phyloP scores from a whole-genome alignment of 1,140 invertebrate species.

The Drosophila mojavensis region DNA sequence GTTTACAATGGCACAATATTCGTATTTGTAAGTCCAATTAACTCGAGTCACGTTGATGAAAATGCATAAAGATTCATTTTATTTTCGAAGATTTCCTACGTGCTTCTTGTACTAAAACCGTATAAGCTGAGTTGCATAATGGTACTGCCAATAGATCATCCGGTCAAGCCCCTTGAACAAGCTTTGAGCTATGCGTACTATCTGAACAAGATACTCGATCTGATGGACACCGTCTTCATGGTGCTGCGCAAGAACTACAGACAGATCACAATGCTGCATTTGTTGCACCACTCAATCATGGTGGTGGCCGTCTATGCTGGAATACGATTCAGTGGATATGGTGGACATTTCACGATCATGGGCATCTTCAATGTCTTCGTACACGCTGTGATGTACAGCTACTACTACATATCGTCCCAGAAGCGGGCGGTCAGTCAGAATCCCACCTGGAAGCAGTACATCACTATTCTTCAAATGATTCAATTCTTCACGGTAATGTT shows the following conservation, averaged over 20 bases:
- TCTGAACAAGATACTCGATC: conserved; percentile 46
- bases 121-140: neutral
- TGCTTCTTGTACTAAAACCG: neutral
- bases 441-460: conserved; percentile 92
- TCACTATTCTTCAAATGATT: conserved; percentile 90
- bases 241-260: conserved; percentile 58
- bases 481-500: conserved; percentile 89
- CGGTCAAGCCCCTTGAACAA: neutral
- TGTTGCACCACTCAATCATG: conserved; percentile 86
- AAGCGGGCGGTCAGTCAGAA: conserved; percentile 87
- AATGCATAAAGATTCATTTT: no score
- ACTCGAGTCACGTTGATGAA: no score
- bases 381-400: conserved; percentile 91
- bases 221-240: conserved; percentile 62
- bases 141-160: neutral
- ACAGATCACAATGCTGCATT: conserved; percentile 56
- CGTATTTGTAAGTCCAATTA: neutral
- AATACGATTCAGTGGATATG: conserved; percentile 62
- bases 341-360: conserved; percentile 88
- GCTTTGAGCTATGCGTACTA: neutral
- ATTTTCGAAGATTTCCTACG: neutral
- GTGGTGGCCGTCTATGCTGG: conserved; percentile 18
- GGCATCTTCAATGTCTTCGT: conserved; percentile 90
- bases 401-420: conserved; percentile 89
- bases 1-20: conserved; percentile 22